Evolutionary conservation across 1,140 invertebrate species (phyloP).

Genomic region (Cotesia typhae): DNA sequence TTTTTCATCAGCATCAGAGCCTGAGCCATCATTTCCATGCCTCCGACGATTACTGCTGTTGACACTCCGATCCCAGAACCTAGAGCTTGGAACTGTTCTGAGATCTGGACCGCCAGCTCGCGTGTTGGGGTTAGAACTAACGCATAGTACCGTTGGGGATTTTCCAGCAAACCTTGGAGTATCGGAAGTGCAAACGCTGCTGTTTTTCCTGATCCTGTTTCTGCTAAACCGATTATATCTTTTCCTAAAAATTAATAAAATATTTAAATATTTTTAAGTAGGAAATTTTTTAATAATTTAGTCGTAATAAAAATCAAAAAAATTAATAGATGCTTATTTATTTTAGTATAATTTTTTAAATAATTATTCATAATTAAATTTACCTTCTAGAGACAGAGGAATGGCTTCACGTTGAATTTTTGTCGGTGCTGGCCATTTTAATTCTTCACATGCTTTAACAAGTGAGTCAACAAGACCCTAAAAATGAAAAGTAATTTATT

Average conservation of each 20-base stretch:
- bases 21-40: constrained; percentile 97
- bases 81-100: constrained; percentile 95
- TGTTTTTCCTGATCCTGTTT: constrained; percentile 98
- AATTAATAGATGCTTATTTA: background rate
- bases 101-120: constrained; percentile 96
- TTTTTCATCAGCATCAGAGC: constrained; percentile 90
- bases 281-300: too few relatives aligned
- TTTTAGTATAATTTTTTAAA: background rate
- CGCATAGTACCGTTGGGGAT: constrained; percentile 93
- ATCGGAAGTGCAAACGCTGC: constrained; percentile 97
- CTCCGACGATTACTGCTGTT: constrained; percentile 95
- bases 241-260: constrained; percentile 68
- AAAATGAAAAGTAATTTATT: background rate
- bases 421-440: constrained; percentile 94
- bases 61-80: constrained; percentile 89
- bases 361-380: constrained; percentile 5
- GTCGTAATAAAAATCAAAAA: background rate
- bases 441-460: constrained; percentile 87
- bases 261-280: too few relatives aligned
- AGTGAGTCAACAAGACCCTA: constrained; percentile 92
- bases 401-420: constrained; percentile 96
- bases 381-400: constrained; percentile 86
- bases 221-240: constrained; percentile 96
- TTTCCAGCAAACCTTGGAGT: constrained; percentile 87
- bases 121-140: constrained; percentile 95